Evolutionary conservation across 2,797 vertebrate species (phyloP).

Genomic region (Potorous gilbertii): DNA sequence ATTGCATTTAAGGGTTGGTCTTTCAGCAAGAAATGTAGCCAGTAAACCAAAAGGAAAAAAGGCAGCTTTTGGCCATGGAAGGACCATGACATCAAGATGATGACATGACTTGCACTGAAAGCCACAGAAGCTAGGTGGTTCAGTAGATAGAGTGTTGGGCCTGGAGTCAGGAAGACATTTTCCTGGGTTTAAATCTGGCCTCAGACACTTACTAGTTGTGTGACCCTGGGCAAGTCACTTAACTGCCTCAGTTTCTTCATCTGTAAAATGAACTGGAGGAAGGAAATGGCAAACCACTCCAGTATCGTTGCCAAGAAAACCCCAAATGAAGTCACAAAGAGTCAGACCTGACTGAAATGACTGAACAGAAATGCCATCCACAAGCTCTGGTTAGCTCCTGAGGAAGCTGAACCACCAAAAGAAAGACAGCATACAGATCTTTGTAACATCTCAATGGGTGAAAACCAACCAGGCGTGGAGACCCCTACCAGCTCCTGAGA

Average conservation of each 20-base stretch:
- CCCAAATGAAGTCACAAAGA: not conserved
- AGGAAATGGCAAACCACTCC: not conserved
- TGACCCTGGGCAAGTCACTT: not conserved
- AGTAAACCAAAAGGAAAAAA: too few relatives aligned
- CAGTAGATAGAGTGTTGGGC: not conserved
- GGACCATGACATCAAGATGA: too few relatives aligned
- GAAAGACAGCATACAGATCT: not conserved
- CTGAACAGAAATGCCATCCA: not conserved
- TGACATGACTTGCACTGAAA: not conserved
- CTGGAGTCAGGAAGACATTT: too few relatives aligned
- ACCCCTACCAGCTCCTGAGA: not conserved
- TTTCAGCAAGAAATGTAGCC: too few relatives aligned
- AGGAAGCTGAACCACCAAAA: not conserved
- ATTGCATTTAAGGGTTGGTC: too few relatives aligned
- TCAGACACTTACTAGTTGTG: too few relatives aligned
- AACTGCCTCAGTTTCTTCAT: not conserved
- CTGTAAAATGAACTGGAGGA: not conserved
- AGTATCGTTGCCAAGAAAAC: not conserved
- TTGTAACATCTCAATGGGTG: not conserved
- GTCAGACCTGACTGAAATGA: not conserved
- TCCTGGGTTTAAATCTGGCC: too few relatives aligned
- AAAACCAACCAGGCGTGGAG: not conserved
- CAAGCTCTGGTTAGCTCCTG: not conserved
- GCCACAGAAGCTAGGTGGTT: not conserved
- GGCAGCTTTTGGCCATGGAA: too few relatives aligned